These are phyloP conservation scores for Euplexia lucipara DNA, from an alignment of 2,888 invertebrate species.

Conservation along the genomic window DNA sequence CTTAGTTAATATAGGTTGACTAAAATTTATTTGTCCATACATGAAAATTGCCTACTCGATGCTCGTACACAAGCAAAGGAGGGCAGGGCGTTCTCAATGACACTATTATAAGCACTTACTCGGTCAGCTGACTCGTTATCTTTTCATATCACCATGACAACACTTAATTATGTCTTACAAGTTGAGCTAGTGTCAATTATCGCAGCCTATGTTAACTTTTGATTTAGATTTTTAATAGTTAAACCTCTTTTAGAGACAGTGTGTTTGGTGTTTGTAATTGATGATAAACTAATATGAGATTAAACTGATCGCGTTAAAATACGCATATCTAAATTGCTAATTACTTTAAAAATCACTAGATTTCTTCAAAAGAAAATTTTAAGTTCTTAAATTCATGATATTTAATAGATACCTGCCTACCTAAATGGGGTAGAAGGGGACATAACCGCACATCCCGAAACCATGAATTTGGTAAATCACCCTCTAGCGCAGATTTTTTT, in stretches of 20 bases:
- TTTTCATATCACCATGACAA: slow-evolving; percentile 72
- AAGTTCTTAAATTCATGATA: too few species aligned
- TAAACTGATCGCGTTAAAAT: too few species aligned
- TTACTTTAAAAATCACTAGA: too few species aligned
- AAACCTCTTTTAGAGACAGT: background rate
- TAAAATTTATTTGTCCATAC: slow-evolving; percentile 83
- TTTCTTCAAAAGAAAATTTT: too few species aligned
- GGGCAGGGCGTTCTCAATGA: slow-evolving; percentile 87
- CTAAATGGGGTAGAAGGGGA: too few species aligned
- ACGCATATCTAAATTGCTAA: too few species aligned
- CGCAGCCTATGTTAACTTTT: slow-evolving; percentile 24
- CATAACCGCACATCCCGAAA: too few species aligned
- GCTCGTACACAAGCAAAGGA: slow-evolving; percentile 72
- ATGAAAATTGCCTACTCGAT: slow-evolving; percentile 79
- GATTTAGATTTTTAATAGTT: slow-evolving; percentile 17
- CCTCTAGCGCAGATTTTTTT: too few species aligned
- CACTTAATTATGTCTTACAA: slow-evolving; percentile 54
- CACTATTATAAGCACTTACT: slow-evolving; percentile 74
- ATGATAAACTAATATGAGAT: too few species aligned
- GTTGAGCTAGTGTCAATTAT: slow-evolving; percentile 47
- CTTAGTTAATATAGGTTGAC: slow-evolving; percentile 70
- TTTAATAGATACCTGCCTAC: too few species aligned
- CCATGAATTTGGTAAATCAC: too few species aligned
- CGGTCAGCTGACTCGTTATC: slow-evolving; percentile 80
- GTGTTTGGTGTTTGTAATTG: too few species aligned